Conservation (phyloP, 2,888 invertebrate species). For the Rhorus exstirpatorius region DNA sequence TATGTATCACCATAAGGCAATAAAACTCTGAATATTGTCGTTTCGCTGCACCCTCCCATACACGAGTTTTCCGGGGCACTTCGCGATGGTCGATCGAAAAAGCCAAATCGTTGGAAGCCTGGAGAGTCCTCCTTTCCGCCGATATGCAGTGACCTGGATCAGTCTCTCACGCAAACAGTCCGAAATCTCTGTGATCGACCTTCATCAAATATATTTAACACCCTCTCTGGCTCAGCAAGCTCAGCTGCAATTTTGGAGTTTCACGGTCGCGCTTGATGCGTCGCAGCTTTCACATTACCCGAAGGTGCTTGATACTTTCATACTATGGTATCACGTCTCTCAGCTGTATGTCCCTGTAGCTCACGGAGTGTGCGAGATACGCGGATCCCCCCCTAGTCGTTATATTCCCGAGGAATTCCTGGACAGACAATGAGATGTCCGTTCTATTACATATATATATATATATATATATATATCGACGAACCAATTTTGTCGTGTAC, state of each 20-base stretch:
- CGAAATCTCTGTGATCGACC: conserved; percentile 44
- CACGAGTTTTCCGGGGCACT: background rate
- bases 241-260: conserved; percentile 69
- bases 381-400: conserved; percentile 14
- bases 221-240: conserved; percentile 58
- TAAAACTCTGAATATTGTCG: conserved; percentile 45
- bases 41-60: conserved; percentile 3
- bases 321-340: conserved; percentile 18
- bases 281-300: conserved; percentile 64
- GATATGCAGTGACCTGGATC: conserved; percentile 48
- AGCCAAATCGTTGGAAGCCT: conserved; percentile 38
- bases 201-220: conserved; percentile 67
- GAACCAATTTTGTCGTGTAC: conserved; percentile 39
- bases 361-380: background rate
- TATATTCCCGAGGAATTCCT: conserved; percentile 40
- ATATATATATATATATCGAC: no score
- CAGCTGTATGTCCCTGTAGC: conserved; percentile 10
- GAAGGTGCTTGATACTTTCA: conserved; percentile 41
- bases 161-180: conserved; percentile 23
- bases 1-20: conserved; percentile 6
- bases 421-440: conserved; percentile 7
- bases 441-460: conserved; percentile 3
- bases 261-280: conserved; percentile 67
- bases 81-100: conserved; percentile 53
- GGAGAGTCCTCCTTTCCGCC: conserved; percentile 11